These are phyloP conservation scores for Darevskia mixta DNA, from an alignment of 2,797 vertebrate genomes.

Conservation along the genomic window DNA sequence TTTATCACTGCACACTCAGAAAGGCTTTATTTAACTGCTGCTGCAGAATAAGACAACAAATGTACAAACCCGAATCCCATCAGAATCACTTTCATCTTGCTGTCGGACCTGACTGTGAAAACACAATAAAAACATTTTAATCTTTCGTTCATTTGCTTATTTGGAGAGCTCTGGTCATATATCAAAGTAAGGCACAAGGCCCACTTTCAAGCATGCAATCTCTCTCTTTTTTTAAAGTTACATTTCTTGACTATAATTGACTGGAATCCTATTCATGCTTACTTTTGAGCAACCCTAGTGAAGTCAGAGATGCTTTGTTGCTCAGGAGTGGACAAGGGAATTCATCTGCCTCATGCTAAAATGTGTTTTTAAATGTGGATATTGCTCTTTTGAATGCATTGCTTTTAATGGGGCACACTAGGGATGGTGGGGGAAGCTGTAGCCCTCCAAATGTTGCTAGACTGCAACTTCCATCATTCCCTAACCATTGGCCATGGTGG, in stretches of 20 bases:
- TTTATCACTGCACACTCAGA: neutral
- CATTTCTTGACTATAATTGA: neutral
- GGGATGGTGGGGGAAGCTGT: too few relatives aligned
- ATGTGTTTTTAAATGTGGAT: neutral
- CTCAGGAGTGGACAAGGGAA: neutral
- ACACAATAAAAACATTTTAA: slow-evolving; percentile 20
- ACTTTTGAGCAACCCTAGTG: too few relatives aligned
- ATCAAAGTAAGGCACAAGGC: neutral
- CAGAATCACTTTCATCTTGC: neutral
- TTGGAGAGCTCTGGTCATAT: neutral
- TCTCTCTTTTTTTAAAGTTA: neutral
- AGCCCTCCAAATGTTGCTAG: too few relatives aligned
- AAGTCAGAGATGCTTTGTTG: neutral
- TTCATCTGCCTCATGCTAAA: neutral
- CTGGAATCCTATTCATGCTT: neutral
- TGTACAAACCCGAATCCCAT: neutral
- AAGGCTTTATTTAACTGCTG: slow-evolving; percentile 21
- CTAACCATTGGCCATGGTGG: neutral
- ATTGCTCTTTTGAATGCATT: neutral
- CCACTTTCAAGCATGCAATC: neutral
- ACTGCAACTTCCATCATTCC: too few relatives aligned
- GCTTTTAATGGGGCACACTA: neutral
- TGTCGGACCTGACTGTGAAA: slow-evolving; percentile 14
- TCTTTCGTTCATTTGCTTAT: neutral
- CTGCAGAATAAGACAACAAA: slow-evolving; percentile 10